A percentile compares a stretch with the other conserved stretches of the same genome.
Evolutionary conservation across 2,113 vertebrate species (phyloP).

Genomic region (Pelecanoides urinatrix): DNA sequence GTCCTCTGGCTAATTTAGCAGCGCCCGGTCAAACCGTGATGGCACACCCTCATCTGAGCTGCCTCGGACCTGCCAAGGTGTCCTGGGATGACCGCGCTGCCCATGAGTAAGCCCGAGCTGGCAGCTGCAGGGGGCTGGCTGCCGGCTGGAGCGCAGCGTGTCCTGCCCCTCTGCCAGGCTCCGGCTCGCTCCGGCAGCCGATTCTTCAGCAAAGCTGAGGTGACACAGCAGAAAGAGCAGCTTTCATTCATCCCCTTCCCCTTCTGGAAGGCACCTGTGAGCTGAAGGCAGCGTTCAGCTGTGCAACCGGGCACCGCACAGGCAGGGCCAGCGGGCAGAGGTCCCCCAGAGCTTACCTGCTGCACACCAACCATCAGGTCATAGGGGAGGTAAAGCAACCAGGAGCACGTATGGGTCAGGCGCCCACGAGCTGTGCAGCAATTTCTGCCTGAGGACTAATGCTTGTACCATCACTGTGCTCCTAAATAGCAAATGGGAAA

Average conservation of each 20-base stretch:
- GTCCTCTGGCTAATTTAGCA: neutral
- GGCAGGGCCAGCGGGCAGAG: neutral
- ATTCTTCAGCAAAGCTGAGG: neutral
- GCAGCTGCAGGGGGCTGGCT: neutral
- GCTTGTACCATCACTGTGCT: neutral
- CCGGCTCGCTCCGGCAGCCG: accelerated
- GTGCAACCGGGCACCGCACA: neutral
- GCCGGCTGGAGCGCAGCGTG: neutral
- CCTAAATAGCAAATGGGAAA: neutral
- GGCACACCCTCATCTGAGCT: accelerated
- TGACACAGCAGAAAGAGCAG: neutral
- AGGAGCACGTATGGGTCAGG: neutral
- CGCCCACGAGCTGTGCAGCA: accelerated
- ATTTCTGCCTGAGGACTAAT: neutral
- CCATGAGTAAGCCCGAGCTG: neutral
- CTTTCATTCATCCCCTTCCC: neutral
- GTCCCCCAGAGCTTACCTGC: neutral
- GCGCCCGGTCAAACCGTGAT: accelerated
- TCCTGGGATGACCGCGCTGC: neutral
- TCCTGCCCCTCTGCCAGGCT: neutral
- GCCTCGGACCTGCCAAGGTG: neutral
- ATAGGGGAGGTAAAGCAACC: neutral
- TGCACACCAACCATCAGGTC: neutral
- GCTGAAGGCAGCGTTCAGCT: neutral
- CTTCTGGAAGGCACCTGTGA: neutral